A percentile compares a stretch with the other conserved stretches of the same genome.
These are phyloP conservation scores for Habroteleia sp. DNA, from an alignment of 2,888 invertebrate species.

Conservation along the genomic window DNA sequence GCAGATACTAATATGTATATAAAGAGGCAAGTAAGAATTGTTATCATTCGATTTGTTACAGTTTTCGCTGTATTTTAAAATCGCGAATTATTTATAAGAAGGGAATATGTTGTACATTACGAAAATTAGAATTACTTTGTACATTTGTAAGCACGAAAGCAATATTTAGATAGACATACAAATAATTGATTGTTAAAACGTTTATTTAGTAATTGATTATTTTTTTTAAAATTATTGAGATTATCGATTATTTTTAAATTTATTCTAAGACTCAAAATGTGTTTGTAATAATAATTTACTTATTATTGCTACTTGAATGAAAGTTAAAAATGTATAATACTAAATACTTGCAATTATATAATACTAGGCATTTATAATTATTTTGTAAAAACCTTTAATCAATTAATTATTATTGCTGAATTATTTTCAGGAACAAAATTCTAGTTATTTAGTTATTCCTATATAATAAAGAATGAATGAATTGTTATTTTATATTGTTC, in stretches of 20 bases:
- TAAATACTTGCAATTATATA: too few species aligned
- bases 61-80: constrained; percentile 3
- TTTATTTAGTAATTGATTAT: constrained; percentile 32
- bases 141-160: constrained; percentile 24
- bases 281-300: constrained; percentile 9
- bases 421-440: too few species aligned
- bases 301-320: neutral
- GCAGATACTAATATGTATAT: constrained; percentile 26
- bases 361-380: too few species aligned
- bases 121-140: constrained; percentile 24
- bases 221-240: constrained; percentile 3
- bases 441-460: too few species aligned
- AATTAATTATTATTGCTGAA: too few species aligned
- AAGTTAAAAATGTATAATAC: constrained; percentile 15
- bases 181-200: constrained; percentile 33
- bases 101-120: constrained; percentile 39
- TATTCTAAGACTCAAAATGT: neutral
- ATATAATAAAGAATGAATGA: too few species aligned
- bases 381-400: too few species aligned
- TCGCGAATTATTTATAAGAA: constrained; percentile 11
- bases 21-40: constrained; percentile 7
- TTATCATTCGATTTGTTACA: neutral
- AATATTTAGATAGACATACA: constrained; percentile 1
- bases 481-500: too few species aligned
- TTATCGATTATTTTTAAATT: constrained; percentile 3